Evolutionary conservation across 2,888 invertebrate species (phyloP).

Genomic region (Philhelius pedissequus): DNA sequence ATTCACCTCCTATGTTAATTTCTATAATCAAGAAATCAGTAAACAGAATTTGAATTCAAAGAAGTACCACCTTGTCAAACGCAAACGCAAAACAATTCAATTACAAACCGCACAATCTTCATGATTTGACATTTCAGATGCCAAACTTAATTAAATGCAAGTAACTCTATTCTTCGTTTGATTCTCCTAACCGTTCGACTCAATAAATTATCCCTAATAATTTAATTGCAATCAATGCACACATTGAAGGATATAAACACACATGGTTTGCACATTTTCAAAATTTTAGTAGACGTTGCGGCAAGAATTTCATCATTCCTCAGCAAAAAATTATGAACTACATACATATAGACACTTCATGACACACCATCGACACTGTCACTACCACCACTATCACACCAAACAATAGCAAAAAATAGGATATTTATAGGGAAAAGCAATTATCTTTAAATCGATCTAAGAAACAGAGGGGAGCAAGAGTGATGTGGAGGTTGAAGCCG

Average conservation of each 20-base stretch:
- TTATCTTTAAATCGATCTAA: conserved; percentile 23
- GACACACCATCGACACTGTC: not conserved
- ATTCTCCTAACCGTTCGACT: not conserved
- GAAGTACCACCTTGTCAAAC: not conserved
- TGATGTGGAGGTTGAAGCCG: not conserved
- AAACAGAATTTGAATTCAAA: not conserved
- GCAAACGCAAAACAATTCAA: not conserved
- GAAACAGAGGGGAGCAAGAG: too few relatives aligned
- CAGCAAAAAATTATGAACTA: not conserved
- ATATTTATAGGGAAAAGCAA: conserved; percentile 9
- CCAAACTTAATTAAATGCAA: not conserved
- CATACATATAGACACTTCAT: not conserved
- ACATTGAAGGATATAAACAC: not conserved
- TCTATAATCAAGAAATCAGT: too few relatives aligned
- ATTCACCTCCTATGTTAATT: too few relatives aligned
- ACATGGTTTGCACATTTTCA: not conserved
- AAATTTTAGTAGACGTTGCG: not conserved
- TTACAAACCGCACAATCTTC: not conserved
- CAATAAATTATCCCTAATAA: not conserved
- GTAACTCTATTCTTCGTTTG: not conserved
- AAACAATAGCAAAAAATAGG: not conserved
- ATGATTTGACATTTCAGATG: not conserved
- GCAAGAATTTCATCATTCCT: not conserved
- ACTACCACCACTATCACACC: not conserved
- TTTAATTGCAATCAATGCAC: not conserved